Percentiles rank a stretch among this genome's conserved stretches.
These are phyloP conservation scores for Bhutanitis thaidina DNA, from an alignment of 2,888 invertebrate species.

Conservation along the genomic window DNA sequence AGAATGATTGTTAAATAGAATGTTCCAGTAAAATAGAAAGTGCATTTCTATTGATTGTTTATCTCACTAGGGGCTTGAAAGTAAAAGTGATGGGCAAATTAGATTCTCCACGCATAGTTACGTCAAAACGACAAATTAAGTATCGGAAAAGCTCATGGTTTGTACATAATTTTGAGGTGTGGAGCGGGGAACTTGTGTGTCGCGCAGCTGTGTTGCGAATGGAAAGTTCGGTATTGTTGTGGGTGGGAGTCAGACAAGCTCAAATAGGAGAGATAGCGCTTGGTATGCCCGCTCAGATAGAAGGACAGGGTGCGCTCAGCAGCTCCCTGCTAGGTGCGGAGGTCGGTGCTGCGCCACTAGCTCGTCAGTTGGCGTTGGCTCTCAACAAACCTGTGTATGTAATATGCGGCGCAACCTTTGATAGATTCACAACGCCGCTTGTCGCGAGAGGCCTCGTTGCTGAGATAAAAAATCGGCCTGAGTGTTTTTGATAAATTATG, in stretches of 20 bases:
- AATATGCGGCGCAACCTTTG: constrained; percentile 37
- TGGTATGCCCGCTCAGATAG: constrained; percentile 35
- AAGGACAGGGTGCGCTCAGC: constrained; percentile 26
- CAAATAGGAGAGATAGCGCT: constrained; percentile 26
- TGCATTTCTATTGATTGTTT: too few relatives aligned
- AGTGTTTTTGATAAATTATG: constrained; percentile 31
- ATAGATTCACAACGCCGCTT: constrained; percentile 46
- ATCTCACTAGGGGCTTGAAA: too few relatives aligned
- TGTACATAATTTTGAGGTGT: constrained; percentile 51
- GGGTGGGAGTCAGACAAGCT: constrained; percentile 39
- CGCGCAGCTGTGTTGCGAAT: constrained; percentile 44
- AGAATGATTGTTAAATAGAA: too few relatives aligned
- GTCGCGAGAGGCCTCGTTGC: constrained; percentile 43
- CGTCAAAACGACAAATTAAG: constrained; percentile 39
- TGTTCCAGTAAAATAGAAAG: too few relatives aligned
- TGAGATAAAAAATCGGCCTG: constrained; percentile 46
- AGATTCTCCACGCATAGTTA: constrained; percentile 31
- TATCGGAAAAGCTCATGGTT: constrained; percentile 52
- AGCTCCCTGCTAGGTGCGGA: constrained; percentile 25
- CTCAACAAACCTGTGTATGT: constrained; percentile 44
- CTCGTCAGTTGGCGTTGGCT: constrained; percentile 40
- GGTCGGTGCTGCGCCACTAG: constrained; percentile 34
- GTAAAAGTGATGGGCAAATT: not conserved
- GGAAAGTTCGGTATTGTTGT: constrained; percentile 50
- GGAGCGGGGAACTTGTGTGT: constrained; percentile 48